Conservation (phyloP, 2,888 invertebrate species). For the Caenorhabditis sinica region DNA sequence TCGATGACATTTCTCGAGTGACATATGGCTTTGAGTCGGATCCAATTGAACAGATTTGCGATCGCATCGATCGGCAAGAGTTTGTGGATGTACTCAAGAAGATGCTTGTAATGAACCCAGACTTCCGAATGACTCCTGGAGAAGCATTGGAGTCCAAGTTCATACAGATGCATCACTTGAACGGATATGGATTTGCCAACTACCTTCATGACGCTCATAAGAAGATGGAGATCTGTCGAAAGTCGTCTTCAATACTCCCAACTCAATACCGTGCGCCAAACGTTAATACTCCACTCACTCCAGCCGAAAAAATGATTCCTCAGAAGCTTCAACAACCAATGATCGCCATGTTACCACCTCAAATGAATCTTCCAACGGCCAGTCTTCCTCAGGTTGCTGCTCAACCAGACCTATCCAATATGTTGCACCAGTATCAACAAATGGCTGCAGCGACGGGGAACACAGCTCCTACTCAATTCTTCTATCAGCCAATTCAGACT, state of each 20-base stretch:
- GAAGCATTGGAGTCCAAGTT: slow-evolving; percentile 82
- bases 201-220: slow-evolving; percentile 67
- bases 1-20: slow-evolving; percentile 92
- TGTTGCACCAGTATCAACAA: slow-evolving; percentile 69
- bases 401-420: slow-evolving; percentile 63
- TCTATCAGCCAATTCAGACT: slow-evolving; percentile 79
- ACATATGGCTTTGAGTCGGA: slow-evolving; percentile 85
- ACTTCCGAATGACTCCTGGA: slow-evolving; percentile 92
- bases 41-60: slow-evolving; percentile 95
- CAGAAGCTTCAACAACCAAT: slow-evolving; percentile 45
- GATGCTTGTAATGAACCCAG: slow-evolving; percentile 98
- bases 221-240: slow-evolving; percentile 80
- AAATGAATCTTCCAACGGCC: slow-evolving; percentile 36
- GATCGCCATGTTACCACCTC: slow-evolving; percentile 48
- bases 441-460: slow-evolving; percentile 64
- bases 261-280: slow-evolving; percentile 52
- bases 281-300: slow-evolving; percentile 64
- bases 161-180: slow-evolving; percentile 80
- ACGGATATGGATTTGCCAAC: slow-evolving; percentile 63
- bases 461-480: slow-evolving; percentile 75
- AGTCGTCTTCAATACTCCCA: slow-evolving; percentile 7
- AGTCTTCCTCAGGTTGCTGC: slow-evolving; percentile 24
- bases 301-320: slow-evolving; percentile 30
- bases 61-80: slow-evolving; percentile 96
- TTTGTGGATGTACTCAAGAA: slow-evolving; percentile 97